Base-by-base conservation (phyloP, 1,140 invertebrate species). In the Chymomyza costata region DNA sequence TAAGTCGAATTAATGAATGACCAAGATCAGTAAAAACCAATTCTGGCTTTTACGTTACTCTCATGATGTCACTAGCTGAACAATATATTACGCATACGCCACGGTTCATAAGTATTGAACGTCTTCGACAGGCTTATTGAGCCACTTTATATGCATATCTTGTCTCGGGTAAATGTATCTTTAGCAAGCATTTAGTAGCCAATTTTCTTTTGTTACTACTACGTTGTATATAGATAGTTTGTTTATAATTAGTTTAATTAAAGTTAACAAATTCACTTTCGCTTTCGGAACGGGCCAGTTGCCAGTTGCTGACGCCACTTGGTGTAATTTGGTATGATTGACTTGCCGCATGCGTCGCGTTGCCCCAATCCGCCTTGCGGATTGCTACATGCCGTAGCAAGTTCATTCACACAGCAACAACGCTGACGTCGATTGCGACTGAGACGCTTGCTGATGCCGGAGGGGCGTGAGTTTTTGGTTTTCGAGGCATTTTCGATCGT, bases 161-260 rank as follows among this genome's bases (percentile, higher is more conserved):
- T n/a, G n/a, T n/a, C n/a, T n/a, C n/a, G n/a, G n/a, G 3, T 14
- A 38, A 38, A 14, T 38, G 35, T 14, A 38, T 17, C 15, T 31
- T 11, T 10, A 13, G 34, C 39, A 34, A 19, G 30, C 40, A 37
- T 32, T 65, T 38, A 51, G 38, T 28, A 46, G 25, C 11, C 11
- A 25, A 31, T 34, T 38, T 37, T 13, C 32, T 51, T 19, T 57
- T 37, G 47, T 40, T 51, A 21, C 18, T 31, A 0, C n/a, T 50
- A n/a, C n/a, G n/a, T 19, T 40, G 35, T 58, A 30, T 21, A 37
- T 51, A 38, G 11, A n/a, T n/a, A n/a, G n/a, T n/a, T n/a, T n/a
- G 5, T 25, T 65, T 30, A 53, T 55, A 71, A 78, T 80, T 80
- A 78, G 81, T 61, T 52, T 73, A 80, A 80, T 80, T 78, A 80